These are phyloP conservation scores for Lordiphosa clarofinis DNA, from an alignment of 1,140 invertebrate species.

Conservation along the genomic window DNA sequence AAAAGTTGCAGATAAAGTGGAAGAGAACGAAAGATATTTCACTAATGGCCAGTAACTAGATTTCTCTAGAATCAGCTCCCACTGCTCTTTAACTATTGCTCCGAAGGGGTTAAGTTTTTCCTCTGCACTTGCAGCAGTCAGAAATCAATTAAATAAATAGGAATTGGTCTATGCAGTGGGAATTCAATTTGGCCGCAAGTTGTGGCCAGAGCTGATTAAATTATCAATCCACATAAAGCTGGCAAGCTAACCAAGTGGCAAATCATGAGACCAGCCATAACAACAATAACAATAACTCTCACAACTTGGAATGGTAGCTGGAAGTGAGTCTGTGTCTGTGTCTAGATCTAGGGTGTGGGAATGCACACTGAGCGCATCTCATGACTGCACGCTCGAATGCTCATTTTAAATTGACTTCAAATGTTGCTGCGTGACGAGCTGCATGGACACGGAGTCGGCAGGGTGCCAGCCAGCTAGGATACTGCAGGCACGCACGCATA, in stretches of 20 bases:
- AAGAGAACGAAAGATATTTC: slow-evolving; percentile 26
- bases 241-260: slow-evolving; percentile 47
- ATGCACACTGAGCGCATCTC: slow-evolving; percentile 48
- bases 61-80: slow-evolving; percentile 37
- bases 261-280: slow-evolving; percentile 61
- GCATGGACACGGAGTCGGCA: slow-evolving; percentile 56
- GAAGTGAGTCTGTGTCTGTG: slow-evolving; percentile 2
- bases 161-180: slow-evolving; percentile 26
- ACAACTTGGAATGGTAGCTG: slow-evolving; percentile 7
- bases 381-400: slow-evolving; percentile 74
- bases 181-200: slow-evolving; percentile 17
- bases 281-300: slow-evolving; percentile 61
- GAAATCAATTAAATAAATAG: slow-evolving; percentile 63
- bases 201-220: slow-evolving; percentile 57
- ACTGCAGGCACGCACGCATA: slow-evolving; percentile 62
- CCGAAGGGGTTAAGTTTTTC: slow-evolving; percentile 11
- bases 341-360: not conserved
- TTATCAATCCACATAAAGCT: slow-evolving; percentile 49
- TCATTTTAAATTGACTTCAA: slow-evolving; percentile 79
- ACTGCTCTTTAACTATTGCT: not conserved
- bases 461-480: slow-evolving; percentile 22
- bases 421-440: slow-evolving; percentile 72
- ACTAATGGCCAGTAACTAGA: slow-evolving; percentile 66
- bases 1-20: slow-evolving; percentile 28
- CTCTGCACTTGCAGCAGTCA: not conserved